phyloP scores from a whole-genome alignment of 2,113 vertebrate genomes.

The Candoia aspera region DNA sequence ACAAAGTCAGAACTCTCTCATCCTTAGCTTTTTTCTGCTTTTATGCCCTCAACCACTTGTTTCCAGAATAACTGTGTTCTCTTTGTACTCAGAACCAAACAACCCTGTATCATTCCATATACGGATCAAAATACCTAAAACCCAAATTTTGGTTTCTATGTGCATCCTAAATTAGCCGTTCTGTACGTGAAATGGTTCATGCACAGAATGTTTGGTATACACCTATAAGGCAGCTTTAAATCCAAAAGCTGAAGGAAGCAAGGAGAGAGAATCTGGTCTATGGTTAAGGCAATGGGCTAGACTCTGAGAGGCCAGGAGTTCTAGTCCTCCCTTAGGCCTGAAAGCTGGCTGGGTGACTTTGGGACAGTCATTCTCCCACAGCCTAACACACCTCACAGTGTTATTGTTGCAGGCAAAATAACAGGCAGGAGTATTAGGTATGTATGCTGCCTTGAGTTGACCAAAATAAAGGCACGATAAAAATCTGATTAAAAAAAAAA shows the following conservation, averaged over 20 bases:
- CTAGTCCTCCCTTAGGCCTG: background rate
- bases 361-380: background rate
- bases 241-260: background rate
- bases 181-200: background rate
- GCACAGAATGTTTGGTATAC: background rate
- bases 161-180: background rate
- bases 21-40: background rate
- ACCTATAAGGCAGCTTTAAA: background rate
- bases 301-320: background rate
- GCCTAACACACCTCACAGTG: background rate
- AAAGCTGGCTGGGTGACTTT: background rate
- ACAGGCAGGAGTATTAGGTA: background rate
- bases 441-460: background rate
- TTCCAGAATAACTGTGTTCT: background rate
- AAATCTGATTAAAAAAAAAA: background rate
- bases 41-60: background rate
- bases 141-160: background rate
- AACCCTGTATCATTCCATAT: background rate
- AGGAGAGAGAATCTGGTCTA: background rate
- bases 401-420: background rate
- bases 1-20: background rate
- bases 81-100: background rate
- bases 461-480: background rate
- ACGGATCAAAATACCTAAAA: background rate
- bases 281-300: background rate